phyloP scores from a whole-genome alignment of 37 sponge, comb jelly and placozoan genomes.

The Cliona cf. orientalis region DNA sequence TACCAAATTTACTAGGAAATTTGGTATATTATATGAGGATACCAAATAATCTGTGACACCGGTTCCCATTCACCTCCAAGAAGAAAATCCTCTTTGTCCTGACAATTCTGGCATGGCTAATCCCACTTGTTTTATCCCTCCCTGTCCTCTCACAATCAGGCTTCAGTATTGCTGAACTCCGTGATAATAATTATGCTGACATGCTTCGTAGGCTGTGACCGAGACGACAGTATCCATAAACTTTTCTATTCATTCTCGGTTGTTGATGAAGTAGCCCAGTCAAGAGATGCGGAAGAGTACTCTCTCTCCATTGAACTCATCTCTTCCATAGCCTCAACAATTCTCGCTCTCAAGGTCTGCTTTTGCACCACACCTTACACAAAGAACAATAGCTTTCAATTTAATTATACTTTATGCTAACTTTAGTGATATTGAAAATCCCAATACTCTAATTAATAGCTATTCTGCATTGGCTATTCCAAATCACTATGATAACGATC shows the following conservation, averaged over 20 bases:
- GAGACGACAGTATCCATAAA: neutral
- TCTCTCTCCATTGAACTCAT: slow-evolving; percentile 62
- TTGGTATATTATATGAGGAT: too few relatives aligned
- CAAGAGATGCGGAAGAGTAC: slow-evolving; percentile 44
- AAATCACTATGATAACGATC: neutral
- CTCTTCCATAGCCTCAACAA: slow-evolving; percentile 33
- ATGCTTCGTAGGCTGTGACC: neutral
- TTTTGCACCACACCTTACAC: neutral
- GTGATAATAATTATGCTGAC: slow-evolving; percentile 14
- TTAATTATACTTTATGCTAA: too few relatives aligned
- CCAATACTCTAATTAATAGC: slow-evolving; percentile 1
- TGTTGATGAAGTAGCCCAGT: slow-evolving; percentile 21
- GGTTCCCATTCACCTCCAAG: slow-evolving; percentile 32
- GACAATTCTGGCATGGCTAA: slow-evolving; percentile 13
- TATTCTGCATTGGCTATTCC: neutral
- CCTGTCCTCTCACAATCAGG: neutral
- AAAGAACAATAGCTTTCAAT: neutral
- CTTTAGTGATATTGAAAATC: too few relatives aligned
- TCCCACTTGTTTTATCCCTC: neutral
- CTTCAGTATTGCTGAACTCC: neutral
- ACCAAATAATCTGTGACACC: too few relatives aligned
- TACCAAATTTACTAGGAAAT: too few relatives aligned
- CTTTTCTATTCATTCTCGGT: slow-evolving; percentile 17
- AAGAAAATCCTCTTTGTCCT: slow-evolving; percentile 2
- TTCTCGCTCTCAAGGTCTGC: slow-evolving; percentile 56